Evolutionary conservation across 1,140 invertebrate genomes (phyloP).

Genomic region (Hermetia illucens): DNA sequence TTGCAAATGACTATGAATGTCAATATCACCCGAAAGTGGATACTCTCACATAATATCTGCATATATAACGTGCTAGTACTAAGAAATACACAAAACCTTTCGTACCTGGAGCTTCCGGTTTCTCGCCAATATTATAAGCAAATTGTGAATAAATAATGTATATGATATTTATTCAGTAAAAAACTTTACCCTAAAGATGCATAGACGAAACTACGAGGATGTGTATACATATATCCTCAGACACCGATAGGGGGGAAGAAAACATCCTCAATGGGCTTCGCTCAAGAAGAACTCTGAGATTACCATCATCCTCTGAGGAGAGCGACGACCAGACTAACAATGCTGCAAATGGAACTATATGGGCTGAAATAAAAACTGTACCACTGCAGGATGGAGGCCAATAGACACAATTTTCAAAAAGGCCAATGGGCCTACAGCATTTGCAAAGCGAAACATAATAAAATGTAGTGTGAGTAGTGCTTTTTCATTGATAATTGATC

Average conservation of each 20-base stretch:
- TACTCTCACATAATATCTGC: too few species aligned
- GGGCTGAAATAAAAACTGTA: slow-evolving; percentile 1
- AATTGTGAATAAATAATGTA: too few species aligned
- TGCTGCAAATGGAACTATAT: slow-evolving; percentile 1
- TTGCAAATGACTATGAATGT: too few species aligned
- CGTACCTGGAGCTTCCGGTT: too few species aligned
- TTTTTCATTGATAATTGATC: slow-evolving; percentile 1
- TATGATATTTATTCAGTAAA: too few species aligned
- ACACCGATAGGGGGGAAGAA: slow-evolving; percentile 1
- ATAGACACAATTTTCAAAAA: slow-evolving; percentile 1
- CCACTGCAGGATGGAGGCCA: slow-evolving; percentile 1
- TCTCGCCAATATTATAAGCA: too few species aligned
- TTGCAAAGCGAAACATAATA: slow-evolving; percentile 4
- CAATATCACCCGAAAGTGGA: too few species aligned
- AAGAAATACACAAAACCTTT: too few species aligned
- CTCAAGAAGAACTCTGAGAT: not conserved
- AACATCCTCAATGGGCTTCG: slow-evolving; percentile 2
- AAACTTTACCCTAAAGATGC: too few species aligned
- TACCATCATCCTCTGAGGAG: slow-evolving; percentile 1
- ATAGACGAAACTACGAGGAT: too few species aligned
- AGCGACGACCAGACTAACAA: slow-evolving; percentile 1
- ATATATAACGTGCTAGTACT: too few species aligned
- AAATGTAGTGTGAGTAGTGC: slow-evolving; percentile 2
- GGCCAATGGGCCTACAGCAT: not conserved
- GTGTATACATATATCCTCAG: slow-evolving; percentile 3